phyloP scores from a whole-genome alignment of 1,140 invertebrate genomes.

The Venturia canescens region DNA sequence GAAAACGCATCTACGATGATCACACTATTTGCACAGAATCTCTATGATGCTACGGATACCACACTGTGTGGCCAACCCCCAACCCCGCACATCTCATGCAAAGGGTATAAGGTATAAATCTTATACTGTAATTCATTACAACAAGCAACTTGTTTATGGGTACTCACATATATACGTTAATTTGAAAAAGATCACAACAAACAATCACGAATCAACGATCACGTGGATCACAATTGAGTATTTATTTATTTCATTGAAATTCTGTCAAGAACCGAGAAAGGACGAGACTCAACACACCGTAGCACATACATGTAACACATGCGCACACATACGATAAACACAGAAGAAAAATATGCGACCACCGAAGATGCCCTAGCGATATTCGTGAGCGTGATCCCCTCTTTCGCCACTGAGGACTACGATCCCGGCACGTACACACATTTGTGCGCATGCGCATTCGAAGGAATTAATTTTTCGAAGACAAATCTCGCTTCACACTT shows the following conservation, averaged over 20 bases:
- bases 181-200: neutral
- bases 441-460: constrained; percentile 43
- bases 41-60: neutral
- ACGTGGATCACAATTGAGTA: neutral
- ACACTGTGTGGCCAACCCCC: neutral
- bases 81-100: neutral
- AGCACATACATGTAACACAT: neutral
- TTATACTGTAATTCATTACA: neutral
- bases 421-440: constrained; percentile 49
- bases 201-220: constrained; percentile 25
- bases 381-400: neutral
- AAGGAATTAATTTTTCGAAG: constrained; percentile 28
- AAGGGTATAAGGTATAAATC: neutral
- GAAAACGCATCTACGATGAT: neutral
- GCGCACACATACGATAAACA: constrained; percentile 1
- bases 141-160: neutral
- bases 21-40: neutral
- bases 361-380: constrained; percentile 3
- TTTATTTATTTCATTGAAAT: constrained; percentile 27
- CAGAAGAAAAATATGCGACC: neutral
- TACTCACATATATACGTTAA: constrained; percentile 25
- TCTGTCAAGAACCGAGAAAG: constrained; percentile 18
- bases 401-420: constrained; percentile 26
- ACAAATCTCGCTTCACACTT: neutral
- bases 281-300: neutral